Percentiles rank a stretch among this genome's conserved stretches.
Evolutionary conservation across 2,888 invertebrate species (phyloP).

Genomic region (Orgyia antiqua): DNA sequence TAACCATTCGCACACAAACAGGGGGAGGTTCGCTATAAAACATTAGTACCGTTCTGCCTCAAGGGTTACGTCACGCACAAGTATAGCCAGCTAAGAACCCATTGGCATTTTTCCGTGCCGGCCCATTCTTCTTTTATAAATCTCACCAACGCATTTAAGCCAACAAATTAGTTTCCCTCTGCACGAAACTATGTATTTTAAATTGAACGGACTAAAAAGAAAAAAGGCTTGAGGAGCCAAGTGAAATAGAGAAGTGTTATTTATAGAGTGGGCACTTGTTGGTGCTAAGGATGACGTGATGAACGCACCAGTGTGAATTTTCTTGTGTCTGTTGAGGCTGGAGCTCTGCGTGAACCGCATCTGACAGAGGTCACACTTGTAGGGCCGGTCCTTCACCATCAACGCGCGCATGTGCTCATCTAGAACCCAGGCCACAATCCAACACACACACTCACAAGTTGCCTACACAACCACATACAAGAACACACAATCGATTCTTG

Average conservation of each 20-base stretch:
- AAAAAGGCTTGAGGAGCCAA: slow-evolving; percentile 34
- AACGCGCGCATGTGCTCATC: slow-evolving; percentile 77
- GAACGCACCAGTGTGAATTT: slow-evolving; percentile 81
- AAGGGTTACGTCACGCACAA: slow-evolving; percentile 55
- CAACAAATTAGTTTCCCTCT: slow-evolving; percentile 72
- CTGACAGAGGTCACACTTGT: slow-evolving; percentile 83
- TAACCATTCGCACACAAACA: slow-evolving; percentile 66
- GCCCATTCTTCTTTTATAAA: slow-evolving; percentile 83
- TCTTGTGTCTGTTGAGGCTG: slow-evolving; percentile 84
- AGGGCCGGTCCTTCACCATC: slow-evolving; percentile 78
- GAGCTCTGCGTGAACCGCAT: slow-evolving; percentile 85
- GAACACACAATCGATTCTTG: slow-evolving; percentile 51
- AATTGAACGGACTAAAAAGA: slow-evolving; percentile 28
- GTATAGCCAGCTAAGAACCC: slow-evolving; percentile 53
- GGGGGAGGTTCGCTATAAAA: slow-evolving; percentile 64
- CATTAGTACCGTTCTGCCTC: slow-evolving; percentile 64
- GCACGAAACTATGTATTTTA: slow-evolving; percentile 60
- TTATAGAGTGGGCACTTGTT: slow-evolving; percentile 39
- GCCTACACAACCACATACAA: slow-evolving; percentile 27
- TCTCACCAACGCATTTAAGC: slow-evolving; percentile 80
- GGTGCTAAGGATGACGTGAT: slow-evolving; percentile 35
- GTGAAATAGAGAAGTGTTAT: slow-evolving; percentile 23
- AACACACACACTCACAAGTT: slow-evolving; percentile 39
- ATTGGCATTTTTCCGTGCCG: slow-evolving; percentile 83
- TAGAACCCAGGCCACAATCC: slow-evolving; percentile 67